phyloP scores from a whole-genome alignment of 2,888 invertebrate genomes.

The Ditylenchus weischeri region DNA sequence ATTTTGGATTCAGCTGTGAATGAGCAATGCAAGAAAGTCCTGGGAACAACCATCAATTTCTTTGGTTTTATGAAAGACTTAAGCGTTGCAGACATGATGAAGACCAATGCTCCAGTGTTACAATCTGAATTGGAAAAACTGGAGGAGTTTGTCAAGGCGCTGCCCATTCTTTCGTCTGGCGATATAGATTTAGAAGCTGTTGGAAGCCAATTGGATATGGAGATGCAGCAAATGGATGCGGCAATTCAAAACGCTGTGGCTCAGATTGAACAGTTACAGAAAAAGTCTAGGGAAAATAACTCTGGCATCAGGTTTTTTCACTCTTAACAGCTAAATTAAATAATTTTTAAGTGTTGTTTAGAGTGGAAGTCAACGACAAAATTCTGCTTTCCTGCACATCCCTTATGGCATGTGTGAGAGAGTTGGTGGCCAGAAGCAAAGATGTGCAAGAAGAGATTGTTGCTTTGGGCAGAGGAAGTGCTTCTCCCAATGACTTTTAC shows the following conservation, averaged over 20 bases:
- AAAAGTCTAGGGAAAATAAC: constrained; percentile 43
- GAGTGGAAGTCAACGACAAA: constrained; percentile 92
- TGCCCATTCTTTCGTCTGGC: constrained; percentile 39
- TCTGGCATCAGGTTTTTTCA: constrained; percentile 39
- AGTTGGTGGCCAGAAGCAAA: constrained; percentile 60
- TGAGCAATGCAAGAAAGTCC: constrained; percentile 45
- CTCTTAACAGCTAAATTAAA: not conserved
- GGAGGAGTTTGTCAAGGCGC: constrained; percentile 36
- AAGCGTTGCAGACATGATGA: not conserved
- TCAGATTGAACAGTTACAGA: constrained; percentile 52
- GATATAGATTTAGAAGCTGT: constrained; percentile 62
- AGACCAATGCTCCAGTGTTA: constrained; percentile 17
- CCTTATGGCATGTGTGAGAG: constrained; percentile 71
- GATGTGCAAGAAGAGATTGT: constrained; percentile 86
- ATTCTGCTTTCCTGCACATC: constrained; percentile 92
- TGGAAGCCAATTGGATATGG: constrained; percentile 80
- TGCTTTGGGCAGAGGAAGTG: constrained; percentile 76
- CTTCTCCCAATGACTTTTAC: constrained; percentile 88
- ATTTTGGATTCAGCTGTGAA: constrained; percentile 40
- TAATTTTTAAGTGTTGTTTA: constrained; percentile 62
- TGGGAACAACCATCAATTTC: constrained; percentile 30
- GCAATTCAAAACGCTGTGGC: constrained; percentile 72
- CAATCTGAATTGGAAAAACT: constrained; percentile 35
- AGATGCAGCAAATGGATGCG: constrained; percentile 68
- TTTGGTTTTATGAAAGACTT: constrained; percentile 32